phyloP scores from a whole-genome alignment of 2,113 vertebrate species.

The Andinoacara biseriatus region DNA sequence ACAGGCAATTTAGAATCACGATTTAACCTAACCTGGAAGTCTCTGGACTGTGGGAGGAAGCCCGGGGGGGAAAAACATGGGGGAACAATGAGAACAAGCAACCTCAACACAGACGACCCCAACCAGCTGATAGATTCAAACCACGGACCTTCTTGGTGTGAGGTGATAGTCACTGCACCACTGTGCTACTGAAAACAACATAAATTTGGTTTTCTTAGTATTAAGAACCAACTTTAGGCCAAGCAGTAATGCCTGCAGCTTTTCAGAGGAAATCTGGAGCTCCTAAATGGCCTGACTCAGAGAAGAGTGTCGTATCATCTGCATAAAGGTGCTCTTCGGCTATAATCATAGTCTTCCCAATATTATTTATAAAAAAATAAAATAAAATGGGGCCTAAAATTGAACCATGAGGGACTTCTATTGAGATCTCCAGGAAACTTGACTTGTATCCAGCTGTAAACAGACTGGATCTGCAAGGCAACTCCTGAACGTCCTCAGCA shows the following conservation, averaged over 20 bases:
- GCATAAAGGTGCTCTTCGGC: neutral
- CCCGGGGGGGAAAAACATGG: neutral
- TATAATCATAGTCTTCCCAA: accelerated
- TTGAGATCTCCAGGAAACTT: neutral
- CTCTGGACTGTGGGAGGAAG: neutral
- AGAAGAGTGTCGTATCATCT: neutral
- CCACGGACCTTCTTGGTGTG: neutral
- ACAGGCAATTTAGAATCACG: neutral
- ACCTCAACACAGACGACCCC: neutral
- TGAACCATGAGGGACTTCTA: neutral
- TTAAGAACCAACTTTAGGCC: neutral
- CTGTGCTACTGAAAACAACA: neutral
- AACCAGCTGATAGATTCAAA: neutral
- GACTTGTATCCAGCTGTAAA: neutral
- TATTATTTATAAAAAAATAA: accelerated
- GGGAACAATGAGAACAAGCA: neutral
- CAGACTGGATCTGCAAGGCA: neutral
- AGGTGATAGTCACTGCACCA: neutral
- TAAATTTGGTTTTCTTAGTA: neutral
- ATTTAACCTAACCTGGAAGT: neutral
- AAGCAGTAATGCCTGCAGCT: neutral
- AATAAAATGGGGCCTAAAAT: neutral
- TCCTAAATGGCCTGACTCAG: neutral
- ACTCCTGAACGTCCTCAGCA: neutral
- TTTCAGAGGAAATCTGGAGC: neutral